Base-by-base conservation (phyloP, 2,888 invertebrate species). In the Lathronympha strigana region DNA sequence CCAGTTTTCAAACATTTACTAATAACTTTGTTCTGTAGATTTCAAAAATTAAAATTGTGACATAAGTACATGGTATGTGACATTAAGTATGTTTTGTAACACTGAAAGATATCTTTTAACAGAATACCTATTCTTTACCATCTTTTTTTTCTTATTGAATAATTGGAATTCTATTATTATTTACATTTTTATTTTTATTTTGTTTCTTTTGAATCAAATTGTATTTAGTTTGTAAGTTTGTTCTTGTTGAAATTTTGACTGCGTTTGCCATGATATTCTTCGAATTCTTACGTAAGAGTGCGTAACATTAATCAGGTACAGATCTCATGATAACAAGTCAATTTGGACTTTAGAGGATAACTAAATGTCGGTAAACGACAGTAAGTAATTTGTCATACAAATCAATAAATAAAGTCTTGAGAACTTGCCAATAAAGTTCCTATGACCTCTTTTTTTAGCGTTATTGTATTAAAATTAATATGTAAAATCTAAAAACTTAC, bases 181-280 rank as follows among this genome's bases (percentile, higher is more conserved):
- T 62, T 63, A 0, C 23, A 28, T 11, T 63, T 58, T 53, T 21
- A 45, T 64, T 66, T 66, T 1, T 31, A 40, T 54, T 54, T 47
- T 61, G 31, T 61, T 66, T 54, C 21, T 38, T 61, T 66, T 54
- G 28, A 54, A 61, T 54, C 38, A 61, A 66, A 66, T 54, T 54
- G 66, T 54, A 11, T 66, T 66, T 66, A 66, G 61, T 61, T 66
- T 47, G 38, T 66, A 66, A 66, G 66, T 47, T 21, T 64, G 17
- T 31, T 25, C 23, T 54, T n/a, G 51, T 6, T 19, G 51, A 36
- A 33, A 33, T 4, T 40, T 57, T 40, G 63, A 40, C 57, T 55
- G 51, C 31, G 40, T 23, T 17, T 43, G n/a, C 28, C n/a, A 19
- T 31, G 19, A 50, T 11, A 50, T 40, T 13, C 50, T 17, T 23